Conservation (phyloP, 2,797 vertebrate species). For the Poliocrania exsul region DNA sequence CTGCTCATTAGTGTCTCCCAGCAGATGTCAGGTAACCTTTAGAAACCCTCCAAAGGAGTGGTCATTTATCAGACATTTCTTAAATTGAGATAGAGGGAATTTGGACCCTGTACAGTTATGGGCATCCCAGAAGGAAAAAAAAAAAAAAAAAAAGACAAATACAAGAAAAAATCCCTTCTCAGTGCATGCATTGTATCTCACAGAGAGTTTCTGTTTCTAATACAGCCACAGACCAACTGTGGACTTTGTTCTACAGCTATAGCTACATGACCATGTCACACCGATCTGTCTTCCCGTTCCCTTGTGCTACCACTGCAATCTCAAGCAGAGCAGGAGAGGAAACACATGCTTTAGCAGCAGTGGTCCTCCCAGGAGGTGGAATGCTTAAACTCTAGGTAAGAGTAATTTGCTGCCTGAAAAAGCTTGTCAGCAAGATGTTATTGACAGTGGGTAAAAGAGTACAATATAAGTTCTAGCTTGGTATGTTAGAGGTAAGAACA, state of each 20-base stretch:
- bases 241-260: background rate
- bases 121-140: rapidly evolving
- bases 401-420: background rate
- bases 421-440: background rate
- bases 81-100: background rate
- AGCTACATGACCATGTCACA: background rate
- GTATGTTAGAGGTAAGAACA: background rate
- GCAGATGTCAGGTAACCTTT: constrained; percentile 32
- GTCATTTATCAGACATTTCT: background rate
- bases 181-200: background rate
- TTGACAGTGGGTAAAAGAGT: rapidly evolving
- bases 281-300: background rate
- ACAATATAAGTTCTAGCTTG: background rate
- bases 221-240: background rate
- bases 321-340: background rate
- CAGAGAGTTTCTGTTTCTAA: background rate
- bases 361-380: background rate
- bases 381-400: background rate
- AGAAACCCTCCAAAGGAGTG: background rate
- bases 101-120: background rate
- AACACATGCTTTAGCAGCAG: background rate
- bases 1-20: background rate
- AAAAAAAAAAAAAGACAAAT: rapidly evolving
- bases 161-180: background rate
- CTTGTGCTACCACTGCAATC: background rate